Conservation (phyloP, 2,888 invertebrate species). For the Cryptosula pallasiana region DNA sequence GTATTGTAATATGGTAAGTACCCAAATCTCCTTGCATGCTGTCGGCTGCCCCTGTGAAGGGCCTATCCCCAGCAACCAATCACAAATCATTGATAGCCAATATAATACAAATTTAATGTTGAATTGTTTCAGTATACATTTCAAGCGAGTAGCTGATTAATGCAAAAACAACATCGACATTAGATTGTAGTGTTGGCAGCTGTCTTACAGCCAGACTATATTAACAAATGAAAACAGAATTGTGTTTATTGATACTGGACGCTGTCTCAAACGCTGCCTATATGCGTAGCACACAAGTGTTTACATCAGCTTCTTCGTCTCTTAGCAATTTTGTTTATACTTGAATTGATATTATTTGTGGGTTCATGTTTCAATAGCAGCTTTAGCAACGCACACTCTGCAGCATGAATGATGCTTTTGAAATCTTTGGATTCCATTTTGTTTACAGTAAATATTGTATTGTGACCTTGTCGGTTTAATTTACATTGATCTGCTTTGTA, state of each 20-base stretch:
- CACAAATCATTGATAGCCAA: no score
- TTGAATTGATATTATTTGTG: neutral
- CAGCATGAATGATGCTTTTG: no score
- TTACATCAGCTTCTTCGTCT: neutral
- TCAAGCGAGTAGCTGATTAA: neutral
- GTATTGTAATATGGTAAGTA: no score
- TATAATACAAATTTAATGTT: no score
- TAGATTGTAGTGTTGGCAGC: neutral
- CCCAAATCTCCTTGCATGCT: no score
- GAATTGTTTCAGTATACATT: neutral
- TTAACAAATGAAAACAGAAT: slow-evolving; percentile 11
- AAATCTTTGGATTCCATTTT: no score
- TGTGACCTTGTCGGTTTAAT: no score
- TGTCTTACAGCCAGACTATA: neutral
- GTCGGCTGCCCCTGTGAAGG: no score
- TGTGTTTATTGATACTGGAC: neutral
- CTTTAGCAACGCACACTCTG: neutral
- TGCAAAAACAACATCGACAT: slow-evolving; percentile 10
- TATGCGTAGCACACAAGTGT: neutral
- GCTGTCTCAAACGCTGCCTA: neutral
- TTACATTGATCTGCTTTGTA: no score
- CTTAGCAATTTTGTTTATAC: slow-evolving; percentile 24
- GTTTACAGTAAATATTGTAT: no score
- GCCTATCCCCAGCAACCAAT: no score
- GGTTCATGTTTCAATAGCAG: neutral